Percentiles rank a stretch among this genome's conserved stretches.
Conservation (phyloP, 1,140 invertebrate species). For the Lysiphlebus fabarum region DNA sequence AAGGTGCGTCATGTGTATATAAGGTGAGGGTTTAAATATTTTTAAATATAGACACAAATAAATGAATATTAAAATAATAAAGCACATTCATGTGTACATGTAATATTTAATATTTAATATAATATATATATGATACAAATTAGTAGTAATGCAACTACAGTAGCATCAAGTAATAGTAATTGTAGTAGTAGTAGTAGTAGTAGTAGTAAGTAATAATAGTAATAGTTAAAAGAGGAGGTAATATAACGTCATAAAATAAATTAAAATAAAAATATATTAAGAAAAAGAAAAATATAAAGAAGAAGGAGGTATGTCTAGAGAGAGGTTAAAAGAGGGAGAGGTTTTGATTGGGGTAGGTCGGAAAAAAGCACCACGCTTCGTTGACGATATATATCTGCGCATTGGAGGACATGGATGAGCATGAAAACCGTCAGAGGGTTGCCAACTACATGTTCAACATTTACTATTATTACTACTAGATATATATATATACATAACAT, state of each 20-base stretch:
- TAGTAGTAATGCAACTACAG: no score
- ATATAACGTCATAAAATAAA: conserved; percentile 12
- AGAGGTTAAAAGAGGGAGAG: conserved; percentile 8
- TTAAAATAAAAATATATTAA: conserved; percentile 11
- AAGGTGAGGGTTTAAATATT: no score
- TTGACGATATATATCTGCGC: neutral
- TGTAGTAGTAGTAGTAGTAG: neutral
- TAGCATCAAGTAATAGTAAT: no score
- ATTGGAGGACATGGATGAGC: conserved; percentile 5
- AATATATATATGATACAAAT: no score
- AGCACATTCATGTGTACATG: no score
- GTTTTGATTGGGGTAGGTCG: conserved; percentile 42
- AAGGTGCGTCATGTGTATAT: no score
- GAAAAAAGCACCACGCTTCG: conserved; percentile 33
- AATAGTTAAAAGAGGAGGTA: conserved; percentile 16
- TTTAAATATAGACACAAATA: no score
- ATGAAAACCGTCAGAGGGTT: neutral
- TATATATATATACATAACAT: conserved; percentile 1
- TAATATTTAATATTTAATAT: no score
- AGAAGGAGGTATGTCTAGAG: conserved; percentile 1
- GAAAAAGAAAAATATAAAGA: neutral
- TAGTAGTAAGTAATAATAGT: neutral
- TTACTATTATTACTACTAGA: no score
- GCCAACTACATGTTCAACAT: neutral
- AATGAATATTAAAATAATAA: no score